Conservation (phyloP, 2,888 invertebrate genomes). For the Agrochola circellaris region DNA sequence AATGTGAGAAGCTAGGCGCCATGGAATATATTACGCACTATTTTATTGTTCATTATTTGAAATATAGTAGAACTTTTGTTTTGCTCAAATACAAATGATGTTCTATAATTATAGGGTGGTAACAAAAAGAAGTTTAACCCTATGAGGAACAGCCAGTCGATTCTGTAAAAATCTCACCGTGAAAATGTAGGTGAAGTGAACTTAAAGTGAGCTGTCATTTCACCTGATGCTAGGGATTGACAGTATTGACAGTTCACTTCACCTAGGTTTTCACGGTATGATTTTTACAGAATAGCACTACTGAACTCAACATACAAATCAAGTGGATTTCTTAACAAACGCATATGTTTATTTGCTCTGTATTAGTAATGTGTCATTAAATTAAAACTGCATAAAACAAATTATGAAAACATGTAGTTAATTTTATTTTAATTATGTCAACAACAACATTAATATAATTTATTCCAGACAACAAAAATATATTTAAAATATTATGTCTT, state of each 20-base stretch:
- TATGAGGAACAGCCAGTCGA: constrained; percentile 9
- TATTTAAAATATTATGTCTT: background rate
- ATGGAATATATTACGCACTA: constrained; percentile 51
- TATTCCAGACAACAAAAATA: constrained; percentile 18
- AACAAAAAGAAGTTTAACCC: constrained; percentile 30
- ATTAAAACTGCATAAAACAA: constrained; percentile 36
- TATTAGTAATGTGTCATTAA: constrained; percentile 24
- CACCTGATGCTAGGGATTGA: too few species aligned
- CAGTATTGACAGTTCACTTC: too few species aligned
- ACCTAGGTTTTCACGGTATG: too few species aligned
- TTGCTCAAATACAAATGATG: constrained; percentile 65
- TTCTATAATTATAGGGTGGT: constrained; percentile 44
- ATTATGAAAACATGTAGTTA: constrained; percentile 29
- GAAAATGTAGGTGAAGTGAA: too few species aligned
- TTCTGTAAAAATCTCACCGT: too few species aligned
- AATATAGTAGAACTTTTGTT: constrained; percentile 57
- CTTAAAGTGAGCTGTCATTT: too few species aligned
- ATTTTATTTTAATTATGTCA: constrained; percentile 24
- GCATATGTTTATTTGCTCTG: constrained; percentile 32
- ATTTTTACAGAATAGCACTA: too few species aligned
- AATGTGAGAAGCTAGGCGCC: constrained; percentile 59
- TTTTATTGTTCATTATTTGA: constrained; percentile 51
- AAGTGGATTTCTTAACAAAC: constrained; percentile 14
- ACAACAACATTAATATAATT: constrained; percentile 29
- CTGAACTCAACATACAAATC: constrained; percentile 27